Evolutionary conservation across 2,888 invertebrate species (phyloP).

Genomic region (Trisateles emortualis): DNA sequence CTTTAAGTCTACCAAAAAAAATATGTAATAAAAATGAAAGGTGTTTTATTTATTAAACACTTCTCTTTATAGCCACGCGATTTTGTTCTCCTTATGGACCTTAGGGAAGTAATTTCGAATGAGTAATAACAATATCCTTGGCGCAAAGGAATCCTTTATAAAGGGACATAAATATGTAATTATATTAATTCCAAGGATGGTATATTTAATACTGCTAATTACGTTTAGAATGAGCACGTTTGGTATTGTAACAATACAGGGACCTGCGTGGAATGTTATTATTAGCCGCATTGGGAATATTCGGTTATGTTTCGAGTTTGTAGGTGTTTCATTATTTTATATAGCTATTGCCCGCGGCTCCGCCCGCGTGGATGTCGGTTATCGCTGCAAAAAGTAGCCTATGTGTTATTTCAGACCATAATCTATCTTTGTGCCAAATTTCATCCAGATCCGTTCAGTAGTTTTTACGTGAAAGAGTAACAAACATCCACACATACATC

Average conservation of each 20-base stretch:
- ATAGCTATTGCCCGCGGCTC: slow-evolving; percentile 23
- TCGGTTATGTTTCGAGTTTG: slow-evolving; percentile 5
- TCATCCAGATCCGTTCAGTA: no score
- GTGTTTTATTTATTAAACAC: slow-evolving; percentile 51
- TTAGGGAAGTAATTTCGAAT: slow-evolving; percentile 47
- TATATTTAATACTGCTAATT: slow-evolving; percentile 50
- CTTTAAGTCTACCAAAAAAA: slow-evolving; percentile 38
- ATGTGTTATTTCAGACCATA: no score
- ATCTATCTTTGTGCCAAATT: no score
- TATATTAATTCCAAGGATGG: slow-evolving; percentile 41
- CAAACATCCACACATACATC: no score
- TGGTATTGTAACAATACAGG: slow-evolving; percentile 24
- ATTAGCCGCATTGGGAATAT: slow-evolving; percentile 26
- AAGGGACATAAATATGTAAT: slow-evolving; percentile 44
- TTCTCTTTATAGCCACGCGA: slow-evolving; percentile 46
- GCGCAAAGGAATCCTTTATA: slow-evolving; percentile 29
- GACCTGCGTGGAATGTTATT: slow-evolving; percentile 30
- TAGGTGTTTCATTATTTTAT: slow-evolving; percentile 15
- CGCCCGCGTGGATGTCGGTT: no score
- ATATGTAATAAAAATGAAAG: slow-evolving; percentile 50
- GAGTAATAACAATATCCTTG: slow-evolving; percentile 46
- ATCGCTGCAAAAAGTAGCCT: no score
- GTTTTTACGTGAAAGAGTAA: no score
- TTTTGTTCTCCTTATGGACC: slow-evolving; percentile 50
- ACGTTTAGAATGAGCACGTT: slow-evolving; percentile 18